Conservation (phyloP, 2,888 invertebrate genomes). For the Galerucella calmariensis region DNA sequence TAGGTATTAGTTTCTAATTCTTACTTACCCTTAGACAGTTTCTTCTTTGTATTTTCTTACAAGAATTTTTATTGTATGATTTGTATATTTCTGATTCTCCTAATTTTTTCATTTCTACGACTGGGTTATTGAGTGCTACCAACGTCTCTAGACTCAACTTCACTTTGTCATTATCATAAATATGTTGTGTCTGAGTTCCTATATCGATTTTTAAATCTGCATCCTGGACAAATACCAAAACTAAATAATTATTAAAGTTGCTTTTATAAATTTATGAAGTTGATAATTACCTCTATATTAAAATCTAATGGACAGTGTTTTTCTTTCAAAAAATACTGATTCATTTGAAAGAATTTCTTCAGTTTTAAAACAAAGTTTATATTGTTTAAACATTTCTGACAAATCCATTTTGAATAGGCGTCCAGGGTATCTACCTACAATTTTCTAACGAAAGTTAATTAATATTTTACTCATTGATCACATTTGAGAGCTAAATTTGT, state of each 20-base stretch:
- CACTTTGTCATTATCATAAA: background rate
- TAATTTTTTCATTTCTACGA: background rate
- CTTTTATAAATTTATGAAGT: background rate
- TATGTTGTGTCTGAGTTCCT: background rate
- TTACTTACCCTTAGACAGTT: background rate
- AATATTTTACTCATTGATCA: background rate
- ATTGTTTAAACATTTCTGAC: background rate
- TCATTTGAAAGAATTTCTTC: background rate
- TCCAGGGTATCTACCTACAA: background rate
- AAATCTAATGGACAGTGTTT: background rate
- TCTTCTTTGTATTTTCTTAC: background rate
- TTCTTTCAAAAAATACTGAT: background rate
- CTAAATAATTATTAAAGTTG: background rate
- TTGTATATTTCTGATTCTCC: background rate
- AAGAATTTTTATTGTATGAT: background rate
- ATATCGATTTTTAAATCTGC: background rate
- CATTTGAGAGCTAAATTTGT: too few species aligned
- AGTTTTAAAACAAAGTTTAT: background rate
- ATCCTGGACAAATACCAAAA: background rate
- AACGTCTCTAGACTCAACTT: background rate
- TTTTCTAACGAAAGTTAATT: background rate
- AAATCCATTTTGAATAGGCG: background rate
- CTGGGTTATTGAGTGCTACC: background rate
- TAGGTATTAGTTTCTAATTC: too few species aligned
- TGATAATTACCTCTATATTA: background rate